phyloP scores from a whole-genome alignment of 2,797 vertebrate species.

The Pipistrellus kuhlii region DNA sequence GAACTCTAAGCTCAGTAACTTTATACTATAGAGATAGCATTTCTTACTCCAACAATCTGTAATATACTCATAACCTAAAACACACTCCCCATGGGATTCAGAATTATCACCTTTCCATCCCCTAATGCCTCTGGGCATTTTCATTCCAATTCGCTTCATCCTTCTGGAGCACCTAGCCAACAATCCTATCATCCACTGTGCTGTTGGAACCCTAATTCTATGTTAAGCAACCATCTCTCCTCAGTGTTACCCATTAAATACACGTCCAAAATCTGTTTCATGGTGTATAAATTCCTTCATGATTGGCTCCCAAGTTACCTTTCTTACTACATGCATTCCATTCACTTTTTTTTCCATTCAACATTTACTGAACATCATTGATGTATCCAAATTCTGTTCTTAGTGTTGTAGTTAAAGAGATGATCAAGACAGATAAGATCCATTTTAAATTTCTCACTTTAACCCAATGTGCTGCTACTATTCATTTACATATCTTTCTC shows the following conservation, averaged over 20 bases:
- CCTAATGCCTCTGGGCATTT: neutral
- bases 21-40: neutral
- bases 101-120: neutral
- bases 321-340: neutral
- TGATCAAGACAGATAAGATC: neutral
- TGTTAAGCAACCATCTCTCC: neutral
- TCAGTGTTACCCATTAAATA: neutral
- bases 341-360: neutral
- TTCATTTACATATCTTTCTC: neutral
- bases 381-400: neutral
- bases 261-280: neutral
- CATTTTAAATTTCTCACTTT: neutral
- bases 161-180: neutral
- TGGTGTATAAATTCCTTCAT: neutral
- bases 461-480: neutral
- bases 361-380: neutral
- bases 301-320: neutral
- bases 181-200: fast-evolving
- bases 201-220: neutral
- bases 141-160: neutral
- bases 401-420: neutral
- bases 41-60: neutral
- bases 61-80: neutral
- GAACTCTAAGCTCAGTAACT: neutral
- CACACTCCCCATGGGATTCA: neutral